A percentile compares a stretch with the other conserved stretches of the same genome.
These are phyloP conservation scores for Aurelia sp. DNA, from an alignment of 30 jellyfish, hydroid and myxozoan genomes.

Conservation along the genomic window DNA sequence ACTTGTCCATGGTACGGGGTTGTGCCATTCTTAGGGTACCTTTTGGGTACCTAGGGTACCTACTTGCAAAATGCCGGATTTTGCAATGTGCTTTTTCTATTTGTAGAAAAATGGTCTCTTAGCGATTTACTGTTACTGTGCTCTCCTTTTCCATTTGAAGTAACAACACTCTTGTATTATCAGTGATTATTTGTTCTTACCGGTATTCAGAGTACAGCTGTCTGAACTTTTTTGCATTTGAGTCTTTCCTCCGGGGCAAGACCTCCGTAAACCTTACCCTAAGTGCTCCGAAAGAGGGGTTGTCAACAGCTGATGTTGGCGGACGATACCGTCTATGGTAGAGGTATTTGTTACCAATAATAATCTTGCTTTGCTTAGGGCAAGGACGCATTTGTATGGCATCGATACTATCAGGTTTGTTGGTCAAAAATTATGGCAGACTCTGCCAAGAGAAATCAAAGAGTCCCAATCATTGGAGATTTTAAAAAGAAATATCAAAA, in stretches of 20 bases:
- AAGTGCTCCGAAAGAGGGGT: not conserved
- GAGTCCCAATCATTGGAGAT: too few relatives aligned
- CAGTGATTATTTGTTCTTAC: not conserved
- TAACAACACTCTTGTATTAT: not conserved
- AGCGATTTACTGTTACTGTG: not conserved
- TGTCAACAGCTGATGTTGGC: conserved; percentile 1
- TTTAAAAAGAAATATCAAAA: too few relatives aligned
- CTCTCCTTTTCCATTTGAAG: not conserved
- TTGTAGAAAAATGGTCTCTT: conserved; percentile 9
- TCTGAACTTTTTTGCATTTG: not conserved
- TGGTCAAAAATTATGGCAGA: too few relatives aligned
- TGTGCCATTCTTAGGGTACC: too few relatives aligned
- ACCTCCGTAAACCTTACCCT: conserved; percentile 10
- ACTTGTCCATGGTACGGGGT: too few relatives aligned
- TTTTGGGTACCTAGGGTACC: too few relatives aligned
- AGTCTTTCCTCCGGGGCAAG: not conserved
- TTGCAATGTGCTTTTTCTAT: not conserved
- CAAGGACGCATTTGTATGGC: too few relatives aligned
- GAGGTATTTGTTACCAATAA: too few relatives aligned
- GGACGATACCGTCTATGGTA: conserved; percentile 25
- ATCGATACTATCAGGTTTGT: too few relatives aligned
- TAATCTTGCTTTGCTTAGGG: too few relatives aligned
- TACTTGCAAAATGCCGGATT: not conserved
- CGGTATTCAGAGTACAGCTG: not conserved
- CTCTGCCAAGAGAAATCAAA: too few relatives aligned